Percentiles rank a stretch among this genome's conserved stretches.
phyloP scores from a whole-genome alignment of 2,888 invertebrate species.

The Bugula neritina region DNA sequence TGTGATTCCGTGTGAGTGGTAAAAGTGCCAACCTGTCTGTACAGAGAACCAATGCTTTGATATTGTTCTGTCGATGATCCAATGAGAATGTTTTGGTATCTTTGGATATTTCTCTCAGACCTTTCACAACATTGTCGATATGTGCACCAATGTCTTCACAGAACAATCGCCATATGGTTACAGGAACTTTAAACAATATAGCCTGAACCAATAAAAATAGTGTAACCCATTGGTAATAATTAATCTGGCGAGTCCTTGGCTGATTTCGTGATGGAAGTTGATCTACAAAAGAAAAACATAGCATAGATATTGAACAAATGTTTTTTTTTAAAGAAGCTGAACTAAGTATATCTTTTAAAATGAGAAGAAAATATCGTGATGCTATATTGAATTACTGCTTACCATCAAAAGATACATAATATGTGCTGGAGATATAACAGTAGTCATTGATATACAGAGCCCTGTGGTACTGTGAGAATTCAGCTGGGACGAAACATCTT shows the following conservation, averaged over 20 bases:
- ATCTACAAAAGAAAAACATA: neutral
- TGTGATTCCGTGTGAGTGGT: too few species aligned
- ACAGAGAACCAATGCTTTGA: neutral
- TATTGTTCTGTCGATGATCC: neutral
- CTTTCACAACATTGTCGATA: neutral
- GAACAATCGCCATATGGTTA: neutral
- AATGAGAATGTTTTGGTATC: neutral
- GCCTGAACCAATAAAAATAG: neutral
- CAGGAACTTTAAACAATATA: neutral
- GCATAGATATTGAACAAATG: too few species aligned
- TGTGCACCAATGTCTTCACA: neutral
- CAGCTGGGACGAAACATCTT: neutral
- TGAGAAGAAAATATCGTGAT: too few species aligned
- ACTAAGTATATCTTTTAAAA: too few species aligned
- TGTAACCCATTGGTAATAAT: conserved; percentile 19
- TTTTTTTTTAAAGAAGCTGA: too few species aligned
- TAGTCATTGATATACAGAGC: conserved; percentile 11
- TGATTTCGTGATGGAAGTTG: neutral
- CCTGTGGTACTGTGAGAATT: conserved; percentile 6
- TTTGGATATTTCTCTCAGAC: neutral
- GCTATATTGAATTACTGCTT: too few species aligned
- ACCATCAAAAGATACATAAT: conserved; percentile 2
- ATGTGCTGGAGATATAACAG: conserved; percentile 1
- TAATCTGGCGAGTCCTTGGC: neutral
- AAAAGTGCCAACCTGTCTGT: conserved; percentile 9